Base-by-base conservation (phyloP, 2,113 vertebrate genomes). In the Solea solea region DNA sequence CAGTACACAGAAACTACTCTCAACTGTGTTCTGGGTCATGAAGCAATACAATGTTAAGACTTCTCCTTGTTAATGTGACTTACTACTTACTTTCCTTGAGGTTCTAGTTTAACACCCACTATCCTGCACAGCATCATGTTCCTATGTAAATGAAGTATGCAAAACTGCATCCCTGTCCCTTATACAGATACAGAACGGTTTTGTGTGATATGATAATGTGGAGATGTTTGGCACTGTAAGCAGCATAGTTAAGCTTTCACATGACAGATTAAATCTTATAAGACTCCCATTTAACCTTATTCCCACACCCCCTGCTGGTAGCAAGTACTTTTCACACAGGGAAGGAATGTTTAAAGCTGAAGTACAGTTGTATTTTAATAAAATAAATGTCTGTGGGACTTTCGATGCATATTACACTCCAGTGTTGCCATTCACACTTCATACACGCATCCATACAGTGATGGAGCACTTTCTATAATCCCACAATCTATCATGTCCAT, bases 101-200 rank as follows among this genome's bases (percentile, higher is more conserved):
- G 5, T 40, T 69, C 25, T 41, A n/a, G 4, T 21, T 51, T 68
- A 13, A 69, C 21, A 15, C 14, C 40, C 3, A 28, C 0, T 42
- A 27, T 60, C 49, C 4, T 66, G 48, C 34, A 48, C 16, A 27
- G 16, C 39, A 2, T 62, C 46, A 4, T 62, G 64, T 75, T 34
- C 6, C 52, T 16, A 51, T 76, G 48, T n/a, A 40, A 69, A 78
- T 67, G 13, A 74, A 61, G 9, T 56, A 88, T 84, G 76, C 73
- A 83, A 83, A 88, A 53, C 28, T 68, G 27, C 12, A 78, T 82
- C 45, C 14, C 11, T 14, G 16, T 11, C 4, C 2, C 12, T 45
- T 74, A 0, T 5, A 45, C 11, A 58, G 11, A 12, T 16, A 28
- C 13, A 46, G 28, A 7, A 12, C 39, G 49, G 39, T 15, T 44